Evolutionary conservation across 2,888 invertebrate genomes (phyloP).

Genomic region (Cheilosia urbana): DNA sequence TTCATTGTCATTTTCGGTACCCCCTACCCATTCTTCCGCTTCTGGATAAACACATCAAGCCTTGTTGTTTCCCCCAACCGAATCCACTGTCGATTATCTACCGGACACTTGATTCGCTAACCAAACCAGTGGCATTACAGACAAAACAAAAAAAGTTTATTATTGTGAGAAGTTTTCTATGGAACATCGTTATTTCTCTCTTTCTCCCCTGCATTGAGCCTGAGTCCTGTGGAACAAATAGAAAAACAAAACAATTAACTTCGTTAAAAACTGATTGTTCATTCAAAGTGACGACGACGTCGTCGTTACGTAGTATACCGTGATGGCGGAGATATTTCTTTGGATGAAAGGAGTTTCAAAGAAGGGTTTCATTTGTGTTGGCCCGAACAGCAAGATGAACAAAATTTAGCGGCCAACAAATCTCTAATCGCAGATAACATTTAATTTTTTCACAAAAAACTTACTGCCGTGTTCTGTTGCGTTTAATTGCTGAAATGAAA

Average conservation of each 20-base stretch:
- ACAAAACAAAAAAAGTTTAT: not conserved
- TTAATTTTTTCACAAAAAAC: too few relatives aligned
- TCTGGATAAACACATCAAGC: not conserved
- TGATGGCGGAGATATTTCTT: too few relatives aligned
- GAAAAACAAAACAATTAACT: constrained; percentile 46
- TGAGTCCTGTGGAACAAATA: not conserved
- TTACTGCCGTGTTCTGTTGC: too few relatives aligned
- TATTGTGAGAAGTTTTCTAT: constrained; percentile 26
- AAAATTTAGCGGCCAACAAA: too few relatives aligned
- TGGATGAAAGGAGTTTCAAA: too few relatives aligned
- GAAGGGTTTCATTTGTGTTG: too few relatives aligned
- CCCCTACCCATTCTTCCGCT: not conserved
- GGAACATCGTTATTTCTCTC: constrained; percentile 2
- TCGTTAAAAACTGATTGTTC: constrained; percentile 39
- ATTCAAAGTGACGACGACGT: constrained; percentile 16
- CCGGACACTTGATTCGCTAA: constrained; percentile 36
- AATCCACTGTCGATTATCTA: constrained; percentile 38
- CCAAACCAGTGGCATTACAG: constrained; percentile 26
- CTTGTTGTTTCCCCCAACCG: not conserved
- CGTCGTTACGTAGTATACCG: too few relatives aligned
- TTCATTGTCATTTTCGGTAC: constrained; percentile 62
- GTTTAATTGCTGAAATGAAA: too few relatives aligned
- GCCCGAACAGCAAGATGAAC: too few relatives aligned
- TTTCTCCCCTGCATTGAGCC: not conserved
- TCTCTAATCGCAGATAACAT: too few relatives aligned